These are phyloP conservation scores for Glaucidium brasilianum DNA, from an alignment of 2,113 vertebrate genomes.

Conservation along the genomic window DNA sequence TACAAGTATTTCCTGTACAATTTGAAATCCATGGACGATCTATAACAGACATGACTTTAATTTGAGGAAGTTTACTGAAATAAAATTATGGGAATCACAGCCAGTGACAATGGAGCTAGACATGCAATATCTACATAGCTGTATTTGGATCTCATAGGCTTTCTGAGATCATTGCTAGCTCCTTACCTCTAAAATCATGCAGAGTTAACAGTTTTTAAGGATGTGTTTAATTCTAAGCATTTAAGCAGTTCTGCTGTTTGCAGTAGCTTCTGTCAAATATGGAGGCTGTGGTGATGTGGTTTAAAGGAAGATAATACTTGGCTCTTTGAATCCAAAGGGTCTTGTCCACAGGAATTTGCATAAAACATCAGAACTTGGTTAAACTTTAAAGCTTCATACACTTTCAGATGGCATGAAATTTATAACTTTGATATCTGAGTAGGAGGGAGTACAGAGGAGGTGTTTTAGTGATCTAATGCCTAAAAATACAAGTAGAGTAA, in stretches of 20 bases:
- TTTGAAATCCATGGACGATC: neutral
- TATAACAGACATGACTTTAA: neutral
- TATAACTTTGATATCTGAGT: slow-evolving; percentile 9
- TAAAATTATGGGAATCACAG: neutral
- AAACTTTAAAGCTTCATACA: neutral
- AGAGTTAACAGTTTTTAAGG: neutral
- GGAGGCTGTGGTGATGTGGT: neutral
- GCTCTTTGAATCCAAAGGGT: neutral
- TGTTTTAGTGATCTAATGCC: slow-evolving; percentile 27
- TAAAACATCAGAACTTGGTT: neutral
- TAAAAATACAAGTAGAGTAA: slow-evolving; percentile 44
- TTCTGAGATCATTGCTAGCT: neutral
- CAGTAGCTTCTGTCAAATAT: neutral
- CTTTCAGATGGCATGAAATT: neutral
- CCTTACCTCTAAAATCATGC: neutral
- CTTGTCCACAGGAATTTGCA: neutral
- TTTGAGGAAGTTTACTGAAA: neutral
- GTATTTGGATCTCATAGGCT: neutral
- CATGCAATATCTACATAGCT: neutral
- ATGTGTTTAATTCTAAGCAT: neutral
- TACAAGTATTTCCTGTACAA: neutral
- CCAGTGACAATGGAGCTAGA: neutral
- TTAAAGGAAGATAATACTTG: neutral
- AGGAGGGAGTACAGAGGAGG: neutral
- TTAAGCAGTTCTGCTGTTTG: neutral